A percentile compares a stretch with the other conserved stretches of the same genome.
Evolutionary conservation across 2,888 invertebrate genomes (phyloP).

Genomic region (Epinotia nisella): DNA sequence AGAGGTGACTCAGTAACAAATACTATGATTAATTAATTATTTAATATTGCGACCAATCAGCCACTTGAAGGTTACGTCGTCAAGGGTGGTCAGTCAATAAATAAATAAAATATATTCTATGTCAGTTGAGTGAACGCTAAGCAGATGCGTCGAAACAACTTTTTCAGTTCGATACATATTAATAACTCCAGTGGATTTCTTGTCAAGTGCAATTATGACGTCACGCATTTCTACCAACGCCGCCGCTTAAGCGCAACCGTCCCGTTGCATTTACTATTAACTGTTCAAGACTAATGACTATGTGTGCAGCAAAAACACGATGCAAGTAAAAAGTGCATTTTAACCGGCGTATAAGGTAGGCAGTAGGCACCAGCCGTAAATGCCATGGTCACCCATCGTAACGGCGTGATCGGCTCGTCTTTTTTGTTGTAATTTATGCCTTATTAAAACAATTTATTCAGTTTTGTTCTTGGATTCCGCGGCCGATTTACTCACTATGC

Average conservation of each 20-base stretch:
- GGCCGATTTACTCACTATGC: slow-evolving; percentile 71
- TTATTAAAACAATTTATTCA: slow-evolving; percentile 81
- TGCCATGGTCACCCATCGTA: slow-evolving; percentile 82
- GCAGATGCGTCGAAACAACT: slow-evolving; percentile 15
- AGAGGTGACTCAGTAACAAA: too few species aligned
- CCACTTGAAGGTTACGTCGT: too few species aligned
- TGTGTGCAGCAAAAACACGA: slow-evolving; percentile 53
- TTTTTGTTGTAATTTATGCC: slow-evolving; percentile 75
- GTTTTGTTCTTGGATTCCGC: slow-evolving; percentile 72
- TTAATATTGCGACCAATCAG: too few species aligned
- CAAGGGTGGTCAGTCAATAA: background rate
- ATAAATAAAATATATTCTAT: background rate
- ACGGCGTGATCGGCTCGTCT: slow-evolving; percentile 71
- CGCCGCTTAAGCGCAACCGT: slow-evolving; percentile 47
- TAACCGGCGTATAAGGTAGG: slow-evolving; percentile 69
- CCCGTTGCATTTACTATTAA: slow-evolving; percentile 59
- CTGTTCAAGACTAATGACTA: slow-evolving; percentile 62
- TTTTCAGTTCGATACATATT: slow-evolving; percentile 18
- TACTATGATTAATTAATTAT: too few species aligned
- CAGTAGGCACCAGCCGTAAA: slow-evolving; percentile 79
- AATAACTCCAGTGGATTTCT: slow-evolving; percentile 16
- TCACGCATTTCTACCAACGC: slow-evolving; percentile 40
- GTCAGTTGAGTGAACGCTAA: slow-evolving; percentile 8
- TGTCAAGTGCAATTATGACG: slow-evolving; percentile 38
- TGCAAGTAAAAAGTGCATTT: slow-evolving; percentile 69